phyloP scores from a whole-genome alignment of 1,140 invertebrate species.

The Heliconius hewitsoni region DNA sequence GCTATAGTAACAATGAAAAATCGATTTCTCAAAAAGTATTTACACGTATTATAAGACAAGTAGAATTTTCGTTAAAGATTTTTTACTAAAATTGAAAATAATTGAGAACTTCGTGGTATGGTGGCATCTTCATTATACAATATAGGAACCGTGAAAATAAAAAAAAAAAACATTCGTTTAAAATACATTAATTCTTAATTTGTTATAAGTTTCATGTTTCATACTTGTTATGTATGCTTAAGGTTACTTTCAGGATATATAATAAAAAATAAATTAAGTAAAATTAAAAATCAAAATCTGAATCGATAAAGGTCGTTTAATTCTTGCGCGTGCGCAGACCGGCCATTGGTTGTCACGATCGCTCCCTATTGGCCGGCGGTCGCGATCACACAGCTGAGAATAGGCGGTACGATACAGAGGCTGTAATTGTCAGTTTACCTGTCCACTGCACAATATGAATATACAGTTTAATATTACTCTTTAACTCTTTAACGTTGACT shows the following conservation, averaged over 20 bases:
- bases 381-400: slow-evolving; percentile 66
- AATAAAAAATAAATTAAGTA: not conserved
- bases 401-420: slow-evolving; percentile 62
- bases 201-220: no score
- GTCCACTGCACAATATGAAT: slow-evolving; percentile 61
- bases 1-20: not conserved
- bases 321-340: slow-evolving; percentile 55
- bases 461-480: slow-evolving; percentile 43
- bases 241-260: not conserved
- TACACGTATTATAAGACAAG: not conserved
- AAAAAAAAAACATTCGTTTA: no score
- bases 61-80: not conserved
- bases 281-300: slow-evolving; percentile 4
- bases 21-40: not conserved
- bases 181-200: no score
- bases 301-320: slow-evolving; percentile 42
- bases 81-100: not conserved
- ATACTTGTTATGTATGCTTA: no score
- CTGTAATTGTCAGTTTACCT: slow-evolving; percentile 63
- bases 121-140: no score
- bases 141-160: no score
- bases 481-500: slow-evolving; percentile 27
- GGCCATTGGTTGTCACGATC: slow-evolving; percentile 61
- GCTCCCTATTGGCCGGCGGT: slow-evolving; percentile 52
- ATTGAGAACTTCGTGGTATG: not conserved